Evolutionary conservation across 2,797 vertebrate species (phyloP).

Genomic region (Apogon hyalosoma): DNA sequence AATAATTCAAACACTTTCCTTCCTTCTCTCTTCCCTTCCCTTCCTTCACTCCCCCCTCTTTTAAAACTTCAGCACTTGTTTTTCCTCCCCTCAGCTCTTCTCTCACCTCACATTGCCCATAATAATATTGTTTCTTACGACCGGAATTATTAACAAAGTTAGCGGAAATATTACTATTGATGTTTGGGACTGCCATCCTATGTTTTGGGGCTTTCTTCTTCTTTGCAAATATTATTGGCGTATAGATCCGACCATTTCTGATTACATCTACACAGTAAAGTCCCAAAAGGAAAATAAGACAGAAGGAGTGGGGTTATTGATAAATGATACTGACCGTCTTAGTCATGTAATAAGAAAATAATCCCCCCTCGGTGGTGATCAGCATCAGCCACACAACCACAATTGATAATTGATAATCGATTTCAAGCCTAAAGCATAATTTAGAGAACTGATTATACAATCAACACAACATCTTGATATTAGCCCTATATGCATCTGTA

Average conservation of each 20-base stretch:
- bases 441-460: constrained; percentile 29
- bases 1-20: constrained; percentile 77
- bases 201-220: no score
- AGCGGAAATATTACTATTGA: no score
- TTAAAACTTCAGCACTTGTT: constrained; percentile 28
- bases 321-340: constrained; percentile 42
- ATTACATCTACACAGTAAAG: background rate
- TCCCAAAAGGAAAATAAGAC: constrained; percentile 1
- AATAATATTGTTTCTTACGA: no score
- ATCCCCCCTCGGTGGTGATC: constrained; percentile 46
- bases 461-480: constrained; percentile 4
- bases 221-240: no score
- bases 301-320: constrained; percentile 25
- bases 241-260: no score
- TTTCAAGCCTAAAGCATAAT: constrained; percentile 29
- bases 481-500: background rate
- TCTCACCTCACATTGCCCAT: constrained; percentile 18
- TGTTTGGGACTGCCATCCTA: no score
- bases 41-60: constrained; percentile 34
- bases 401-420: constrained; percentile 44
- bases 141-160: constrained; percentile 1
- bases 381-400: constrained; percentile 23
- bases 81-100: constrained; percentile 19
- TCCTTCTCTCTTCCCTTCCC: constrained; percentile 55
- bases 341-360: constrained; percentile 56